phyloP scores from a whole-genome alignment of 1,140 invertebrate genomes.

The Neomicropteryx cornuta region DNA sequence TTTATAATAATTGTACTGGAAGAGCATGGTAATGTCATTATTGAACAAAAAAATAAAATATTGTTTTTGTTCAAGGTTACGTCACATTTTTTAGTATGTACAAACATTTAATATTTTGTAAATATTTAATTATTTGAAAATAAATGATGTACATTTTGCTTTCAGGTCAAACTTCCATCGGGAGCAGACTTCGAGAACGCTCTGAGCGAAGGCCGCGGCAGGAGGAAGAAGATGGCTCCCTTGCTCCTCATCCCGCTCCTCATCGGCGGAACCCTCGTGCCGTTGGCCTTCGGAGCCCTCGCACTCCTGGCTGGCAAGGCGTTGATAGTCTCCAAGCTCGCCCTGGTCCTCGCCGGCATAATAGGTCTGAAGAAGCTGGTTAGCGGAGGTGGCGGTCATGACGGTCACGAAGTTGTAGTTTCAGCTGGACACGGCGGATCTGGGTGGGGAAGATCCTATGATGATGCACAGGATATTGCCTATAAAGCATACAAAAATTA shows the following conservation, averaged over 20 bases:
- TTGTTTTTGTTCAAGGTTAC: too few species aligned
- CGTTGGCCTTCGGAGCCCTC: conserved; percentile 64
- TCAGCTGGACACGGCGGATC: conserved; percentile 50
- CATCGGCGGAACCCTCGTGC: conserved; percentile 66
- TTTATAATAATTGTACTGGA: too few species aligned
- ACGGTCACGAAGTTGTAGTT: conserved; percentile 60
- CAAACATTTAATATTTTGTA: too few species aligned
- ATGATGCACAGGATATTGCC: conserved; percentile 46
- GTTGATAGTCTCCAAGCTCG: conserved; percentile 71
- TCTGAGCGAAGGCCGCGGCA: conserved; percentile 49
- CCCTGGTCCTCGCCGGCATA: conserved; percentile 66
- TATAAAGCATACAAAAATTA: conserved; percentile 51
- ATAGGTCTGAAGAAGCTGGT: conserved; percentile 74
- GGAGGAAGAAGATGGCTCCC: conserved; percentile 58
- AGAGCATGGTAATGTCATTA: too few species aligned
- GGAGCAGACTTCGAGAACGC: conserved; percentile 49
- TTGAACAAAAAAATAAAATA: too few species aligned
- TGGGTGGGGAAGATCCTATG: conserved; percentile 59
- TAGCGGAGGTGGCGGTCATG: conserved; percentile 45
- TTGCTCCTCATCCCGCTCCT: conserved; percentile 64
- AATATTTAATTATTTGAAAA: conserved; percentile 1
- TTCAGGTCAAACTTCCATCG: conserved; percentile 53
- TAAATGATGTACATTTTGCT: conserved; percentile 1
- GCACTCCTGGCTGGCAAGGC: conserved; percentile 74
- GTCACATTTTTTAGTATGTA: too few species aligned